Percentiles rank a stretch among this genome's conserved stretches.
These are phyloP conservation scores for Encarsia formosa DNA, from an alignment of 2,888 invertebrate genomes.

Conservation along the genomic window DNA sequence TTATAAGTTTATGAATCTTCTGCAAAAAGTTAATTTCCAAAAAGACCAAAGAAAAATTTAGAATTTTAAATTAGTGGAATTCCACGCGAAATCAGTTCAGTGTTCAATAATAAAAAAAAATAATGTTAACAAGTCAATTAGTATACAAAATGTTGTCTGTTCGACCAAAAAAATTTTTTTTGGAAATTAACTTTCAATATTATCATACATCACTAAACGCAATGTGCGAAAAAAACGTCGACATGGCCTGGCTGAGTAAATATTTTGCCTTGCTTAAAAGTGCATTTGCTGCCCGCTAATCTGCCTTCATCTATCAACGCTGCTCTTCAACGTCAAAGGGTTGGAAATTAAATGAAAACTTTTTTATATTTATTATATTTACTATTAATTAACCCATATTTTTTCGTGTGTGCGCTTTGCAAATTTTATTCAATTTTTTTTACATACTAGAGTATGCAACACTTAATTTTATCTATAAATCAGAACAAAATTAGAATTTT, in stretches of 20 bases:
- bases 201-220: neutral
- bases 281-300: constrained; percentile 10
- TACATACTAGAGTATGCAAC: neutral
- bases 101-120: too few relatives aligned
- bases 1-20: too few relatives aligned
- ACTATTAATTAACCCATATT: neutral
- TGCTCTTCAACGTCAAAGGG: constrained; percentile 17
- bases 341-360: too few relatives aligned
- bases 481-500: too few relatives aligned
- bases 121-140: too few relatives aligned
- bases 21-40: too few relatives aligned
- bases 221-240: neutral
- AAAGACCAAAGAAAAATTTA: too few relatives aligned
- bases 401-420: constrained; percentile 12
- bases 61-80: too few relatives aligned
- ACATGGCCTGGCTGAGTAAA: constrained; percentile 1
- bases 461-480: too few relatives aligned
- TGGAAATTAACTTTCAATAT: neutral
- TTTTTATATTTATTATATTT: neutral
- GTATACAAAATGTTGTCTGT: too few relatives aligned
- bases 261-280: constrained; percentile 9
- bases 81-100: too few relatives aligned
- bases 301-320: constrained; percentile 11
- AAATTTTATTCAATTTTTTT: constrained; percentile 3
- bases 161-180: too few relatives aligned